Evolutionary conservation across 2,888 invertebrate species (phyloP).

Genomic region (Branchellion lobata): DNA sequence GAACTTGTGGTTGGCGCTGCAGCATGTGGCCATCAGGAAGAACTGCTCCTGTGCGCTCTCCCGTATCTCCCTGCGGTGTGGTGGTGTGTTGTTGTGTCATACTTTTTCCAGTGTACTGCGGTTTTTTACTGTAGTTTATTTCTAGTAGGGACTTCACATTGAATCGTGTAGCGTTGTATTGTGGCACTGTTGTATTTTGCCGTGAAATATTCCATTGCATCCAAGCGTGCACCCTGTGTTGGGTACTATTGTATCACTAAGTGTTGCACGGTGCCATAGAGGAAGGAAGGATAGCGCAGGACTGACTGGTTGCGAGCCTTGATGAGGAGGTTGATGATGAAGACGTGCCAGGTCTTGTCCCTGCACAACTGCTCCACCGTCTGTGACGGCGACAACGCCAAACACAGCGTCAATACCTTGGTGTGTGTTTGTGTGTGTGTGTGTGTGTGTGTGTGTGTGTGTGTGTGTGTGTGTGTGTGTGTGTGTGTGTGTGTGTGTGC

Average conservation of each 20-base stretch:
- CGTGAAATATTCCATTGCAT: too few relatives aligned
- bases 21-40: conserved; percentile 77
- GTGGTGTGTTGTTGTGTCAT: too few relatives aligned
- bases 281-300: too few relatives aligned
- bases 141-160: neutral
- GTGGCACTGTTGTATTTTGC: too few relatives aligned
- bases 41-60: conserved; percentile 81
- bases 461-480: too few relatives aligned
- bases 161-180: too few relatives aligned
- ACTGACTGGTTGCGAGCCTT: conserved; percentile 63
- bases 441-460: too few relatives aligned
- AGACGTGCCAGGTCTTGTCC: conserved; percentile 82
- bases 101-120: too few relatives aligned
- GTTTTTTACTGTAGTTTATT: neutral
- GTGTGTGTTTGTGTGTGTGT: neutral
- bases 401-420: conserved; percentile 72
- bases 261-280: too few relatives aligned
- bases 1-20: conserved; percentile 69
- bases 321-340: conserved; percentile 82
- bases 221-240: too few relatives aligned
- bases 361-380: conserved; percentile 78
- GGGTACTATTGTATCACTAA: too few relatives aligned
- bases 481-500: too few relatives aligned
- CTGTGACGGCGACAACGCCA: conserved; percentile 79
- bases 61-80: conserved; percentile 67